phyloP scores from a whole-genome alignment of 2,888 invertebrate genomes.

The Gastracanthus pulcherrimus region DNA sequence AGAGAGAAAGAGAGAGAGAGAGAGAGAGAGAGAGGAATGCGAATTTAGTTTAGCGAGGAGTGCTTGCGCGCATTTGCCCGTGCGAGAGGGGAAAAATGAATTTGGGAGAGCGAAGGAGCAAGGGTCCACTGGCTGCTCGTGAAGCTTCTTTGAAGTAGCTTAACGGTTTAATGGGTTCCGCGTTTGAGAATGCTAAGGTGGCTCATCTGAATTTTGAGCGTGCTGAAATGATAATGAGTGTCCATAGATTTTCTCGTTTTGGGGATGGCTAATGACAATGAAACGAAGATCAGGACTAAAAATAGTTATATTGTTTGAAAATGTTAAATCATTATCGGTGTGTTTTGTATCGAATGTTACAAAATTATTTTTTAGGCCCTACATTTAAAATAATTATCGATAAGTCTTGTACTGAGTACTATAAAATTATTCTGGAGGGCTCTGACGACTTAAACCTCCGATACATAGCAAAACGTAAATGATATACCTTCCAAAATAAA shows the following conservation, averaged over 20 bases:
- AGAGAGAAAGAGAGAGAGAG: not conserved
- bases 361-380: no score
- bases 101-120: slow-evolving; percentile 1
- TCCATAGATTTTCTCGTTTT: not conserved
- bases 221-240: not conserved
- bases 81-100: not conserved
- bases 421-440: no score
- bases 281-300: no score
- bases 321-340: no score
- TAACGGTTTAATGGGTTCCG: not conserved
- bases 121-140: not conserved
- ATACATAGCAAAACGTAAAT: no score
- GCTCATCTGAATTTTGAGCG: not conserved
- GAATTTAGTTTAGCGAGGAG: not conserved
- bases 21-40: not conserved
- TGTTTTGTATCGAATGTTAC: no score
- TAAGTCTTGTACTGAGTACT: no score
- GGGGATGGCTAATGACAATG: no score
- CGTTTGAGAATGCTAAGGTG: not conserved
- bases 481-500: no score
- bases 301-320: no score
- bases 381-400: no score
- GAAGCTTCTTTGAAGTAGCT: not conserved
- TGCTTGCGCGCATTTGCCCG: not conserved
- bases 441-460: no score